These are phyloP conservation scores for Papilio demoleus DNA, from an alignment of 2,888 invertebrate genomes.

Conservation along the genomic window DNA sequence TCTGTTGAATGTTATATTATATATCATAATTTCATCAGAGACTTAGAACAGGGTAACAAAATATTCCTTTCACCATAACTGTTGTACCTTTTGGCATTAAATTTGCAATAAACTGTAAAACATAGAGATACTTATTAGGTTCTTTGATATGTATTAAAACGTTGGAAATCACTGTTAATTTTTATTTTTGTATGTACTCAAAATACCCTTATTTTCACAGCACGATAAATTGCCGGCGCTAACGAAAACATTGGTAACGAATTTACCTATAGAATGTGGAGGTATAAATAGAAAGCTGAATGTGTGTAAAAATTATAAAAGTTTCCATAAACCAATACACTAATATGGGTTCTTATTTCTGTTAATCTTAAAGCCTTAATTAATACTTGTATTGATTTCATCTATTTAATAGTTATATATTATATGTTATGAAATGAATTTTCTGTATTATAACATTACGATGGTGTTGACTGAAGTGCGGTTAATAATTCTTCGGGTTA, in stretches of 20 bases:
- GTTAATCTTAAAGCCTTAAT: not conserved
- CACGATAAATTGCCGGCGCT: constrained; percentile 22
- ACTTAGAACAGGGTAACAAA: too few species aligned
- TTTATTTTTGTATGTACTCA: constrained; percentile 23
- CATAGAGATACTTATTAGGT: too few species aligned
- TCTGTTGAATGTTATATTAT: too few species aligned
- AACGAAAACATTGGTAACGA: constrained; percentile 24
- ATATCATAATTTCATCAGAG: too few species aligned
- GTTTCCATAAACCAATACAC: not conserved
- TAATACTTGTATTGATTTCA: not conserved
- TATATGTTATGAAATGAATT: too few species aligned
- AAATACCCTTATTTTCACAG: constrained; percentile 2
- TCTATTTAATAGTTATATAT: too few species aligned
- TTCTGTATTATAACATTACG: not conserved
- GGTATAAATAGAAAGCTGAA: constrained; percentile 16
- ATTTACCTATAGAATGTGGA: constrained; percentile 19
- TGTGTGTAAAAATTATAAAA: constrained; percentile 8
- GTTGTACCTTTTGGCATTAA: too few species aligned
- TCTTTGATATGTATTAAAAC: too few species aligned
- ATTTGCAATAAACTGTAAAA: too few species aligned
- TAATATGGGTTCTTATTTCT: not conserved
- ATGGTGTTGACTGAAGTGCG: not conserved
- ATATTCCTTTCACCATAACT: too few species aligned
- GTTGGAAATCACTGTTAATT: not conserved
- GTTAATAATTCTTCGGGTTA: not conserved